Conservation (phyloP, 2,888 invertebrate genomes). For the Salpingus planirostris region DNA sequence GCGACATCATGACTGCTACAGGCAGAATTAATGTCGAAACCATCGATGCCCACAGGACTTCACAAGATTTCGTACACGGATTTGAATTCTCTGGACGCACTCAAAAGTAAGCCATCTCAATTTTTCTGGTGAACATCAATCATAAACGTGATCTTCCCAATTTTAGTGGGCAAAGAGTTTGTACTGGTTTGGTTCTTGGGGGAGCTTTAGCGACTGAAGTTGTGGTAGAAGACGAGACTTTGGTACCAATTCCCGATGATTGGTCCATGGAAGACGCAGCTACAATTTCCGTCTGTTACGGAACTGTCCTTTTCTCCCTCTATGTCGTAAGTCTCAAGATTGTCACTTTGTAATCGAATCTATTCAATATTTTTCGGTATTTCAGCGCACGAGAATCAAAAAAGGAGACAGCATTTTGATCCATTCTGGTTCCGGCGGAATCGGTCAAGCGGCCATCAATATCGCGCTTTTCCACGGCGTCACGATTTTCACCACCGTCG, state of each 20-base stretch:
- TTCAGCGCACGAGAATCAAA: slow-evolving; percentile 29
- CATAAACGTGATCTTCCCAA: neutral
- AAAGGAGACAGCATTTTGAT: slow-evolving; percentile 42
- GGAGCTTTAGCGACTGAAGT: slow-evolving; percentile 50
- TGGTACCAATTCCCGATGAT: slow-evolving; percentile 55
- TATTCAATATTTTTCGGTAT: too few relatives aligned
- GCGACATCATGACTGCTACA: neutral
- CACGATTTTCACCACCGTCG: slow-evolving; percentile 63
- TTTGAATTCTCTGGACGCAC: neutral
- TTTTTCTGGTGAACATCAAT: neutral
- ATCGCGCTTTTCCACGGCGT: slow-evolving; percentile 57
- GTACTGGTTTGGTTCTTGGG: slow-evolving; percentile 55
- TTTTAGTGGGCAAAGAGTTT: slow-evolving; percentile 29
- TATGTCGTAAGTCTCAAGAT: slow-evolving; percentile 38
- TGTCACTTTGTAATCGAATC: too few relatives aligned
- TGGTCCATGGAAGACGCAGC: slow-evolving; percentile 68
- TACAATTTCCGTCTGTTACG: slow-evolving; percentile 65
- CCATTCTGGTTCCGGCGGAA: slow-evolving; percentile 59
- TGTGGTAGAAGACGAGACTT: slow-evolving; percentile 43
- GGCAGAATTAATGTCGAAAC: neutral
- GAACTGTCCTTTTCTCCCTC: slow-evolving; percentile 42
- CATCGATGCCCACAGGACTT: neutral
- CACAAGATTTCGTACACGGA: neutral
- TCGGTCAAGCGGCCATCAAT: slow-evolving; percentile 69
- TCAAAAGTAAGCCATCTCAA: neutral